Percentiles rank a stretch among this genome's conserved stretches.
Evolutionary conservation across 2,888 invertebrate species (phyloP).

Genomic region (Plebejus melissa): DNA sequence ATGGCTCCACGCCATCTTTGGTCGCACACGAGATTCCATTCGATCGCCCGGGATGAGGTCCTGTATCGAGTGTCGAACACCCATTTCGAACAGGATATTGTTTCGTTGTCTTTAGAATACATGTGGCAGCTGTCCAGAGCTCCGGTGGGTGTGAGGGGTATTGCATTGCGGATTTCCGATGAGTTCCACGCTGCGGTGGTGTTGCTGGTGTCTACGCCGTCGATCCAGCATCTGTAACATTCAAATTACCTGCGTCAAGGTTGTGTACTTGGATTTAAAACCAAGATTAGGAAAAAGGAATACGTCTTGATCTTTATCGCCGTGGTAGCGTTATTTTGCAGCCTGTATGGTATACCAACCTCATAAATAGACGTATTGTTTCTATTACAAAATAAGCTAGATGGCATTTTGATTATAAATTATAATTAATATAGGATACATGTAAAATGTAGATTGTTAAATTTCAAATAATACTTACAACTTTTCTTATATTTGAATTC

Average conservation of each 20-base stretch:
- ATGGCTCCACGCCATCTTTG: conserved; percentile 89
- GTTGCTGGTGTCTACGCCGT: conserved; percentile 79
- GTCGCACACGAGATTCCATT: conserved; percentile 91
- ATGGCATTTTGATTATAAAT: not conserved
- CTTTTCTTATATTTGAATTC: not conserved
- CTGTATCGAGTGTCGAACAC: conserved; percentile 87
- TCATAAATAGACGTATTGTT: not conserved
- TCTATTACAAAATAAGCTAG: not conserved
- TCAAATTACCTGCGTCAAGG: not conserved
- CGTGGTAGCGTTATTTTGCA: not conserved
- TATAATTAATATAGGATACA: not conserved
- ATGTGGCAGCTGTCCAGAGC: conserved; percentile 81
- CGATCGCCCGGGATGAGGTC: conserved; percentile 85
- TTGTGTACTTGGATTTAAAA: not conserved
- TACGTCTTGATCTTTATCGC: not conserved
- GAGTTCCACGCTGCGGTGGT: conserved; percentile 78
- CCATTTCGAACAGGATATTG: conserved; percentile 72
- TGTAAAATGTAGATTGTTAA: not conserved
- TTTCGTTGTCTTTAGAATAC: conserved; percentile 58
- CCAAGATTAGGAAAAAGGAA: not conserved
- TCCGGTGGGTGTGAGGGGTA: conserved; percentile 76
- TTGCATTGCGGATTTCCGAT: conserved; percentile 71
- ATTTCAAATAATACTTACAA: not conserved
- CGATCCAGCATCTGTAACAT: conserved; percentile 79
- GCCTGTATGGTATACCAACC: not conserved